Evolutionary conservation across 1,140 invertebrate species (phyloP).

Genomic region (Listronotus oregonensis): DNA sequence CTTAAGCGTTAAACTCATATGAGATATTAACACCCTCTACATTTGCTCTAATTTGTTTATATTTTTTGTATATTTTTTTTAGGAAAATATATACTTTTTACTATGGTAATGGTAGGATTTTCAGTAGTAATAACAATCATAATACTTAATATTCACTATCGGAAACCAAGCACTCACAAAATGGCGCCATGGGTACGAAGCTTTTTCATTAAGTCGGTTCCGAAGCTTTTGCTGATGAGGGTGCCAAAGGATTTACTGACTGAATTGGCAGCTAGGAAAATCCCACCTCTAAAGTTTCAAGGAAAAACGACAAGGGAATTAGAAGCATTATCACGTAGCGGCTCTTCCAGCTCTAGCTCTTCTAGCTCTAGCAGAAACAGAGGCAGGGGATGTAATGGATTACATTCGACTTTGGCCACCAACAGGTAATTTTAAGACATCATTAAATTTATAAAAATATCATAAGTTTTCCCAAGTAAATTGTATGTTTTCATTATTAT

Average conservation of each 20-base stretch:
- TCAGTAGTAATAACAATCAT: conserved; percentile 97
- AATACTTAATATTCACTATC: conserved; percentile 97
- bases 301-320: conserved; percentile 55
- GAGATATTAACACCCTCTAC: no score
- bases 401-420: conserved; percentile 73
- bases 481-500: no score
- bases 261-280: conserved; percentile 79
- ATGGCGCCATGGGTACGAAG: conserved; percentile 91
- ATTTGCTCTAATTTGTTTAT: no score
- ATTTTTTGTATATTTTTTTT: conserved; percentile 1
- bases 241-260: conserved; percentile 80
- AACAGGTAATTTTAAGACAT: conserved; percentile 64
- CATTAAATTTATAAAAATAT: no score
- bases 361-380: conserved; percentile 59
- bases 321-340: conserved; percentile 65
- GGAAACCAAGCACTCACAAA: conserved; percentile 96
- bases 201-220: conserved; percentile 85
- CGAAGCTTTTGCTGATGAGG: conserved; percentile 83
- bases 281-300: conserved; percentile 61
- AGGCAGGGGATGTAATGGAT: conserved; percentile 72
- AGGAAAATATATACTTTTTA: conserved; percentile 94
- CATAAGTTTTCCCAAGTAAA: no score
- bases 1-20: neutral
- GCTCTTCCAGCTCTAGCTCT: conserved; percentile 70
- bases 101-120: conserved; percentile 95